phyloP scores from a whole-genome alignment of 2,888 invertebrate species.

The Nomada hirtipes region DNA sequence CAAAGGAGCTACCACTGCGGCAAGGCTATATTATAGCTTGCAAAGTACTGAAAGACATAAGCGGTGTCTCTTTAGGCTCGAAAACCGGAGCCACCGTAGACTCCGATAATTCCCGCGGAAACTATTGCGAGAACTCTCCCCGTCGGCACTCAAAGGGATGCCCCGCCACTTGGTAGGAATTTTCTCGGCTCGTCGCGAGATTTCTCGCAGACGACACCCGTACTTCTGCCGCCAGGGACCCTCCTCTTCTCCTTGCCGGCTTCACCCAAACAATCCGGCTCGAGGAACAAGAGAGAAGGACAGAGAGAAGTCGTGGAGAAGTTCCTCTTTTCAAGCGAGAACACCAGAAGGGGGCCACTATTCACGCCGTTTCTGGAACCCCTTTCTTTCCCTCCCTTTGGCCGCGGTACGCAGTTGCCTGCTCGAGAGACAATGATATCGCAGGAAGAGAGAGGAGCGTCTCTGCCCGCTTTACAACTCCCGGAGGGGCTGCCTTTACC shows the following conservation, averaged over 20 bases:
- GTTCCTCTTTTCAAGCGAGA: constrained; percentile 77
- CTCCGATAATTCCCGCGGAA: constrained; percentile 48
- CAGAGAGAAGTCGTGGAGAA: constrained; percentile 59
- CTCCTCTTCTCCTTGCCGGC: constrained; percentile 15
- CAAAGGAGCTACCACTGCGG: too few species aligned
- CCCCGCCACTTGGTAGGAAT: constrained; percentile 61
- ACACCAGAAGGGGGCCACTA: constrained; percentile 77
- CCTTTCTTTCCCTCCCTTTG: constrained; percentile 76
- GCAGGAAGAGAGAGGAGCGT: constrained; percentile 77
- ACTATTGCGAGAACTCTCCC: constrained; percentile 51
- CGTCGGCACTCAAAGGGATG: constrained; percentile 54
- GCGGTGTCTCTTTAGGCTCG: background rate
- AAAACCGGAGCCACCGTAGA: constrained; percentile 24
- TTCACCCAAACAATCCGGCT: constrained; percentile 49
- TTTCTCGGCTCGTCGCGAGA: constrained; percentile 70
- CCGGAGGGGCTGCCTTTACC: constrained; percentile 78
- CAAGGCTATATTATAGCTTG: too few species aligned
- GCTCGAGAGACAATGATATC: constrained; percentile 83
- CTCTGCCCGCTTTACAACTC: constrained; percentile 82
- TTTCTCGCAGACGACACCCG: constrained; percentile 71
- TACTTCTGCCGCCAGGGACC: constrained; percentile 54
- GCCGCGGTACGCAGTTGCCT: constrained; percentile 67
- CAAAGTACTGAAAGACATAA: constrained; percentile 5
- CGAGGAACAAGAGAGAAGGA: constrained; percentile 8
- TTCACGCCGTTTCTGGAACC: constrained; percentile 78